phyloP scores from a whole-genome alignment of 1,140 invertebrate species.

The Caenorhabditis latens region DNA sequence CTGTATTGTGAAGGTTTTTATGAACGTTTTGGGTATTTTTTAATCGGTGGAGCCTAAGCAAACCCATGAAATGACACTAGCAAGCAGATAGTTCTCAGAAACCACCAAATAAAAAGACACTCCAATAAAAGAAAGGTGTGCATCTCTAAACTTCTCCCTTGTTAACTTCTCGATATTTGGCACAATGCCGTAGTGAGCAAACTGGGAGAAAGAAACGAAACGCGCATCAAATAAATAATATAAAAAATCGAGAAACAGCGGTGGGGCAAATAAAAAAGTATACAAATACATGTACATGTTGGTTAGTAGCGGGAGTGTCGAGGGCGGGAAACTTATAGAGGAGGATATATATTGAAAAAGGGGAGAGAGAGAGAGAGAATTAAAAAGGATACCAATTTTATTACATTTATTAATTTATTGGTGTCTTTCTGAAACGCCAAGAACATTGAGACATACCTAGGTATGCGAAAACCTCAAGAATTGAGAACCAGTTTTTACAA shows the following conservation, averaged over 20 bases:
- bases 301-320: background rate
- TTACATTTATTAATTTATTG: too few species aligned
- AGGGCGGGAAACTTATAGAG: background rate
- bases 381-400: background rate
- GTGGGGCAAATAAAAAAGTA: background rate
- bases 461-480: background rate
- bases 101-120: background rate
- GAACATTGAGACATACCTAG: background rate
- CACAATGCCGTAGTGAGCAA: slow-evolving; percentile 13
- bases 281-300: slow-evolving; percentile 52
- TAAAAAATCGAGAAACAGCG: slow-evolving; percentile 45
- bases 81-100: background rate
- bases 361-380: background rate
- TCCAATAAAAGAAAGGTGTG: background rate
- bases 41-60: too few species aligned
- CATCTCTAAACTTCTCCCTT: background rate
- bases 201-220: background rate
- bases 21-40: too few species aligned
- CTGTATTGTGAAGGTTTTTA: too few species aligned
- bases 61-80: too few species aligned
- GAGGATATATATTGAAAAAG: background rate
- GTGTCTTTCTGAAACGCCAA: too few species aligned
- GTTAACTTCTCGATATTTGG: slow-evolving; percentile 2
- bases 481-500: background rate
- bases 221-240: slow-evolving; percentile 34